Conservation (phyloP, 1,140 invertebrate genomes). For the Brachionus koreanus region DNA sequence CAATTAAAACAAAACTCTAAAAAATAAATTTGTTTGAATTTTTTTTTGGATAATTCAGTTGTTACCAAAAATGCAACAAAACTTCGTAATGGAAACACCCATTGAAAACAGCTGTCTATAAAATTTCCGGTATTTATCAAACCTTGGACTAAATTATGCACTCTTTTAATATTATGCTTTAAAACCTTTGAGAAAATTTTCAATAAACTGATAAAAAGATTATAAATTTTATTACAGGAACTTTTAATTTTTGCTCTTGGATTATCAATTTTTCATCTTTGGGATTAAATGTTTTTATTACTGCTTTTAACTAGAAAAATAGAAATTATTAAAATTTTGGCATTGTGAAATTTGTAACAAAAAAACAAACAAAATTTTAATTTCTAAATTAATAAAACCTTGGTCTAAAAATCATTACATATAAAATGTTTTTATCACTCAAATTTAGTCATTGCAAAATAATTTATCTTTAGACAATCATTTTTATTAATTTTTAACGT, state of each 20-base stretch:
- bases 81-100: conserved; percentile 86
- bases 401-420: conserved; percentile 36
- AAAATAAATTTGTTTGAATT: neutral
- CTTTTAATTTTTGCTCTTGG: conserved; percentile 87
- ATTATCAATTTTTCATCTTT: conserved; percentile 91
- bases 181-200: conserved; percentile 65
- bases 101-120: conserved; percentile 91
- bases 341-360: neutral
- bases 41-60: conserved; percentile 22
- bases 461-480: too few relatives aligned
- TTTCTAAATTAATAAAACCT: neutral
- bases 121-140: conserved; percentile 84
- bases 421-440: too few relatives aligned
- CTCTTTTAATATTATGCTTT: conserved; percentile 82
- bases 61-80: conserved; percentile 73
- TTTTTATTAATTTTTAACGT: too few relatives aligned
- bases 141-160: conserved; percentile 81
- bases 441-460: too few relatives aligned
- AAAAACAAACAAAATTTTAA: neutral
- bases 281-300: conserved; percentile 85
- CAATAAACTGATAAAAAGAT: neutral
- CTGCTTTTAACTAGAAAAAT: conserved; percentile 69
- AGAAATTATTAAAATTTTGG: conserved; percentile 45
- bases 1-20: conserved; percentile 54
- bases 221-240: conserved; percentile 63